Percentiles rank a stretch among this genome's conserved stretches.
Evolutionary conservation across 1,140 invertebrate species (phyloP).

Genomic region (Drosophila equinoxialis): DNA sequence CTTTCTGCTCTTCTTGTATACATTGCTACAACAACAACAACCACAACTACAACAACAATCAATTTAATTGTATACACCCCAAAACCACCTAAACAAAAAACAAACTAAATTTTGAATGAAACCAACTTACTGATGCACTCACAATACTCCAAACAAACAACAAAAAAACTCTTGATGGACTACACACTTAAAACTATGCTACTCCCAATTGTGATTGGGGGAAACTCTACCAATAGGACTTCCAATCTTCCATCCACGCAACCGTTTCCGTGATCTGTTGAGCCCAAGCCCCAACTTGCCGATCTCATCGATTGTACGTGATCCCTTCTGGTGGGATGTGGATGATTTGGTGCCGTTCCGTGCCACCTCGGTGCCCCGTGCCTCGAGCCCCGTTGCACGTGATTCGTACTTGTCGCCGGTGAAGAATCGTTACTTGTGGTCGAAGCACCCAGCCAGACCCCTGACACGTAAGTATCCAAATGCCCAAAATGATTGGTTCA

Average conservation of each 20-base stretch:
- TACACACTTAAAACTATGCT: constrained; percentile 41
- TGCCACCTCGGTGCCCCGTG: constrained; percentile 85
- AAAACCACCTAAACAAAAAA: neutral
- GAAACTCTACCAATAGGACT: constrained; percentile 84
- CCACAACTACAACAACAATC: constrained; percentile 45
- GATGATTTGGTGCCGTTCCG: constrained; percentile 90
- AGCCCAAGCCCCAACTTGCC: constrained; percentile 90
- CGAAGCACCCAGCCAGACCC: constrained; percentile 93
- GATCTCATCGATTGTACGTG: constrained; percentile 90
- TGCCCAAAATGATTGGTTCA: too few species aligned
- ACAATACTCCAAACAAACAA: constrained; percentile 30
- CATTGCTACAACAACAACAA: constrained; percentile 67
- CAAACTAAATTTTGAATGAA: neutral
- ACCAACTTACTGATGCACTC: constrained; percentile 3
- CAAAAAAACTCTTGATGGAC: constrained; percentile 30
- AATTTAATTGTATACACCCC: constrained; percentile 61
- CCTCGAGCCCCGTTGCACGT: constrained; percentile 87
- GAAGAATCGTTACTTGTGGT: constrained; percentile 94
- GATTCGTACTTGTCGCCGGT: constrained; percentile 94
- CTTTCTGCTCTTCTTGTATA: constrained; percentile 81
- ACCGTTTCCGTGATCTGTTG: constrained; percentile 89
- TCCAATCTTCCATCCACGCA: constrained; percentile 88
- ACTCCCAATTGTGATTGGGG: constrained; percentile 37
- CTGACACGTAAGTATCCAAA: constrained; percentile 85
- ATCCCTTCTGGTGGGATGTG: constrained; percentile 93